A percentile compares a stretch with the other conserved stretches of the same genome.
Conservation (phyloP, 37 sponge, comb jelly and placozoan species). For the Geodia barretti region DNA sequence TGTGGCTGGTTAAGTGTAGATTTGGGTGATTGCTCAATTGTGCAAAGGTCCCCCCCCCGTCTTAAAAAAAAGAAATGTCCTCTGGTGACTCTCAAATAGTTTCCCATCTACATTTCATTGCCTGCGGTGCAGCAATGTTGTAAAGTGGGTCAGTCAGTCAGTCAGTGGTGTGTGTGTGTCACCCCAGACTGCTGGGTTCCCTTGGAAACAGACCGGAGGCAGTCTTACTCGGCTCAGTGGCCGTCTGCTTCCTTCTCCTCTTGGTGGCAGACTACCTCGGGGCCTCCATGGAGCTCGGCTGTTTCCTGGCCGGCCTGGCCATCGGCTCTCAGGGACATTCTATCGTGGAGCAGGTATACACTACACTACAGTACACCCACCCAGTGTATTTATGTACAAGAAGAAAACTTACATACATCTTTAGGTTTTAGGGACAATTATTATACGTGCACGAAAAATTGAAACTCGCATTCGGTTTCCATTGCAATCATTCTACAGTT, state of each 20-base stretch:
- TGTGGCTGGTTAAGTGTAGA: no score
- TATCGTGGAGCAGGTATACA: slow-evolving; percentile 64
- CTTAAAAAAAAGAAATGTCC: no score
- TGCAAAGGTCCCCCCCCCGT: no score
- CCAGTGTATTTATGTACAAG: not conserved
- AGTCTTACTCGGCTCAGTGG: slow-evolving; percentile 38
- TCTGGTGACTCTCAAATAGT: no score
- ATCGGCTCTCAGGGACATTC: slow-evolving; percentile 54
- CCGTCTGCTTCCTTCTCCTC: slow-evolving; percentile 43
- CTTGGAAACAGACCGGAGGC: slow-evolving; percentile 25
- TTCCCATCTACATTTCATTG: no score
- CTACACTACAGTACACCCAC: no score
- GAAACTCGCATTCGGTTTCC: no score
- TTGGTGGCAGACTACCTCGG: slow-evolving; percentile 57
- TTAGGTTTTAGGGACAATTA: not conserved
- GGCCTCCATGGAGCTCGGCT: slow-evolving; percentile 75
- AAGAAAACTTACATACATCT: no score
- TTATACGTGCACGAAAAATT: not conserved
- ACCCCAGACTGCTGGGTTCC: slow-evolving; percentile 12
- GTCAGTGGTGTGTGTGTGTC: not conserved
- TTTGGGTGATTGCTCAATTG: no score
- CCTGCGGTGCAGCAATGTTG: no score
- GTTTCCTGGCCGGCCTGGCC: slow-evolving; percentile 80
- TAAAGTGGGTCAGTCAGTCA: no score
- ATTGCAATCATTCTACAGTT: no score